Base-by-base conservation (phyloP, 2,113 vertebrate genomes). In the Campylomormyrus tamandua region DNA sequence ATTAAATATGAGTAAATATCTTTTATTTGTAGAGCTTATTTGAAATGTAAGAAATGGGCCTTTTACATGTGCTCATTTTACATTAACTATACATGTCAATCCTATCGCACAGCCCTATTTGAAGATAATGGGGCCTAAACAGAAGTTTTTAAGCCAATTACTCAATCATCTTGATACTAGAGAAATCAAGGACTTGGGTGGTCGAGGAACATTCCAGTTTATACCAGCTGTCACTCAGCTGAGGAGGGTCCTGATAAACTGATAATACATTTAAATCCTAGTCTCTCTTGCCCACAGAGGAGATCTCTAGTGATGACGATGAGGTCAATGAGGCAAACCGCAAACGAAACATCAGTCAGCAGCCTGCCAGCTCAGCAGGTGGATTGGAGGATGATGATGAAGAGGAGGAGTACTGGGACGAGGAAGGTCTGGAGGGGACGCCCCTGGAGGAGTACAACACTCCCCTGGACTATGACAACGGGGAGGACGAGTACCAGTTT, bases 231-330 rank as follows among this genome's bases (percentile, higher is more conserved):
- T 10, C 27, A 31, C n/a, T 35, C 27, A 35, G 66, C 66, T 31
- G 66, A 74, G 66, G 21, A 58, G 1, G n/a, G 5, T 3, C 52
- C 52, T 21, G 52, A 19, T 52, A 52, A 52, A 19, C 53, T 56
- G 19, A 56, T 58, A 58, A 62, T n/a, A 9, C 66, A 13, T 70
- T 31, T 74, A n/a, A 35, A 13, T 35, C 0, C 13, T 77, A n/a
- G 27, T 17, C 74, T 77, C 27, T 58, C 21, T 84, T 8, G 1
- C 52, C 19, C 52, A 19, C 94, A 99, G 98, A 99, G 93, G 98
- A 99, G 95, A 98, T 99, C 91, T 96, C 97, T 0, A 99, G 98
- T 1, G 98, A 99, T 87, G 98, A 99, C 90, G 98, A 99, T 58
- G 98, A 99, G 89, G 94, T 95, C 0, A 88, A 27, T 1, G 85